Evolutionary conservation across 2,888 invertebrate genomes (phyloP).

Genomic region (Drosophila paracracens): DNA sequence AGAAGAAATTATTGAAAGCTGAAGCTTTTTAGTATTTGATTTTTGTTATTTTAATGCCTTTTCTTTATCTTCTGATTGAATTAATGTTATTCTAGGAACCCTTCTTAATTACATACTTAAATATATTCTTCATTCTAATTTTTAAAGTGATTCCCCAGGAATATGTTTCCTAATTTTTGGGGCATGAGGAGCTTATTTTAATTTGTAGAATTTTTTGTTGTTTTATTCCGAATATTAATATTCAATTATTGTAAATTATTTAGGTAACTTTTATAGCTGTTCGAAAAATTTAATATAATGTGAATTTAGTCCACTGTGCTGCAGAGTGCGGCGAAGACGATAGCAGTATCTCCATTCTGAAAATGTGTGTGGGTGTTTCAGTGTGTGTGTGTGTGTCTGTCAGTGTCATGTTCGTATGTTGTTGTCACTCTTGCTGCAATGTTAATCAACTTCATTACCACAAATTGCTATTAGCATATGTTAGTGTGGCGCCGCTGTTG

Average conservation of each 20-base stretch:
- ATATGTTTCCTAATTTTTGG: not conserved
- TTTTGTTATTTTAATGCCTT: too few relatives aligned
- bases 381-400: slow-evolving; percentile 15
- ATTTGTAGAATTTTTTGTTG: not conserved
- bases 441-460: slow-evolving; percentile 81
- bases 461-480: slow-evolving; percentile 82
- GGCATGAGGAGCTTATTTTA: not conserved
- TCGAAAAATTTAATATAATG: not conserved
- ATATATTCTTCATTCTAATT: not conserved
- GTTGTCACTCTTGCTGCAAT: slow-evolving; percentile 80
- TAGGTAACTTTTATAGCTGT: not conserved
- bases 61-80: too few relatives aligned
- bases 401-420: slow-evolving; percentile 64
- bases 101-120: not conserved
- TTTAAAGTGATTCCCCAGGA: not conserved
- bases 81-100: not conserved
- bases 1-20: too few relatives aligned
- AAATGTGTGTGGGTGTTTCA: slow-evolving; percentile 8
- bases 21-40: too few relatives aligned
- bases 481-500: slow-evolving; percentile 66
- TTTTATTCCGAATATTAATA: too few relatives aligned
- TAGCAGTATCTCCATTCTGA: slow-evolving; percentile 12
- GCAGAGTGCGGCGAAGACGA: slow-evolving; percentile 24
- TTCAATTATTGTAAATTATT: not conserved
- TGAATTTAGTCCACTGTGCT: slow-evolving; percentile 14